Conservation (phyloP, 1,140 invertebrate genomes). For the Archivesica marissinica region DNA sequence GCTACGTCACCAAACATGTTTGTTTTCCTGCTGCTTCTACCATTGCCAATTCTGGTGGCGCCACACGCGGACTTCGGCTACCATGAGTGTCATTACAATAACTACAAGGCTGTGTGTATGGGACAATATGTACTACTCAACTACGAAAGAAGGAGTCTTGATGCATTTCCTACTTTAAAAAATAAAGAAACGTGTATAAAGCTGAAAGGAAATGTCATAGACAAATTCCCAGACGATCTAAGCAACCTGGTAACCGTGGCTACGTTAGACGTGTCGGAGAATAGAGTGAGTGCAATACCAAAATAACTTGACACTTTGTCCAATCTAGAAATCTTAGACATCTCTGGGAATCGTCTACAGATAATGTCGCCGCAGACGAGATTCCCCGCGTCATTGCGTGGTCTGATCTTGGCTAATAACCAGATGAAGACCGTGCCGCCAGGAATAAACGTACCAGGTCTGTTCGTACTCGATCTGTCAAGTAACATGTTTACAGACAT, state of each 20-base stretch:
- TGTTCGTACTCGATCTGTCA: conserved; percentile 54
- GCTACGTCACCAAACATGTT: no score
- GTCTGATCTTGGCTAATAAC: conserved; percentile 30
- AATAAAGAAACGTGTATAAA: background rate
- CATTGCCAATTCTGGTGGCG: background rate
- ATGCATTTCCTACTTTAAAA: conserved; percentile 1
- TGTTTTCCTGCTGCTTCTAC: no score
- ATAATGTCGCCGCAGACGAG: background rate
- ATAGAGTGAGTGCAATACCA: conserved; percentile 3
- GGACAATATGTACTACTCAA: background rate
- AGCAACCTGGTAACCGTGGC: background rate
- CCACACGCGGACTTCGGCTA: conserved; percentile 14
- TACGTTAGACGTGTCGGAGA: conserved; percentile 37
- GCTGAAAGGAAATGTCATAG: conserved; percentile 6
- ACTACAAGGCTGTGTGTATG: conserved; percentile 11
- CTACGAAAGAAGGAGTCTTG: background rate
- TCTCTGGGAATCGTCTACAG: background rate
- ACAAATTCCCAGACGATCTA: conserved; percentile 31
- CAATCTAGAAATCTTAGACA: conserved; percentile 30
- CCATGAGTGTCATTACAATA: conserved; percentile 19
- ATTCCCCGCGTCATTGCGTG: conserved; percentile 32
- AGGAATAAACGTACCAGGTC: conserved; percentile 1
- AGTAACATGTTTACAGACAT: conserved; percentile 25
- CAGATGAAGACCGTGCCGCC: conserved; percentile 7
- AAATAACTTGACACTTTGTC: background rate